Evolutionary conservation across 1,140 invertebrate genomes (phyloP).

Genomic region (Sinonovacula constricta): DNA sequence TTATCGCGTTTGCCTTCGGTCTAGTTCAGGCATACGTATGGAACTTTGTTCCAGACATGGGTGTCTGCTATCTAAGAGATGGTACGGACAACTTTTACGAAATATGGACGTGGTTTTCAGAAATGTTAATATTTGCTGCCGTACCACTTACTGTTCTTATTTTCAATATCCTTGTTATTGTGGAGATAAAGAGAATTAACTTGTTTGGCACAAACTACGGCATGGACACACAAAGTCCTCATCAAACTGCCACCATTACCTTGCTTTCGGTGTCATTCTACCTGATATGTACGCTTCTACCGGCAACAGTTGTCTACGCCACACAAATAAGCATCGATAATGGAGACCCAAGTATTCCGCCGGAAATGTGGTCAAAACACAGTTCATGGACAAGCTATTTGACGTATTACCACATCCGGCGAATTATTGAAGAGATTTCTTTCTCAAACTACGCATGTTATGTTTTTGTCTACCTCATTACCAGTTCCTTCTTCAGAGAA

Average conservation of each 20-base stretch:
- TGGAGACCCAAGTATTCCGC: slow-evolving; percentile 43
- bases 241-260: slow-evolving; percentile 67
- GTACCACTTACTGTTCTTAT: slow-evolving; percentile 68
- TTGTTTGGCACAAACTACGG: slow-evolving; percentile 51
- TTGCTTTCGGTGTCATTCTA: slow-evolving; percentile 71
- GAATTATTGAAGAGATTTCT: slow-evolving; percentile 68
- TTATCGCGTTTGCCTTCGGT: slow-evolving; percentile 36
- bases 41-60: slow-evolving; percentile 13
- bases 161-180: slow-evolving; percentile 69
- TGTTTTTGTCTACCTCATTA: slow-evolving; percentile 71
- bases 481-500: slow-evolving; percentile 70
- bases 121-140: slow-evolving; percentile 64
- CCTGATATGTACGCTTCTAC: slow-evolving; percentile 69
- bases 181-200: slow-evolving; percentile 62
- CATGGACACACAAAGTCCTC: slow-evolving; percentile 43
- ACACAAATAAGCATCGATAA: slow-evolving; percentile 52
- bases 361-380: slow-evolving; percentile 54
- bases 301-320: slow-evolving; percentile 63
- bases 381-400: slow-evolving; percentile 63
- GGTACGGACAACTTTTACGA: slow-evolving; percentile 15
- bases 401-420: slow-evolving; percentile 62
- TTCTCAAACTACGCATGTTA: slow-evolving; percentile 74
- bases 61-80: slow-evolving; percentile 14
- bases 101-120: slow-evolving; percentile 65
- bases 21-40: slow-evolving; percentile 51